These are phyloP conservation scores for Cerastoderma edule DNA, from an alignment of 2,888 invertebrate genomes.

Conservation along the genomic window DNA sequence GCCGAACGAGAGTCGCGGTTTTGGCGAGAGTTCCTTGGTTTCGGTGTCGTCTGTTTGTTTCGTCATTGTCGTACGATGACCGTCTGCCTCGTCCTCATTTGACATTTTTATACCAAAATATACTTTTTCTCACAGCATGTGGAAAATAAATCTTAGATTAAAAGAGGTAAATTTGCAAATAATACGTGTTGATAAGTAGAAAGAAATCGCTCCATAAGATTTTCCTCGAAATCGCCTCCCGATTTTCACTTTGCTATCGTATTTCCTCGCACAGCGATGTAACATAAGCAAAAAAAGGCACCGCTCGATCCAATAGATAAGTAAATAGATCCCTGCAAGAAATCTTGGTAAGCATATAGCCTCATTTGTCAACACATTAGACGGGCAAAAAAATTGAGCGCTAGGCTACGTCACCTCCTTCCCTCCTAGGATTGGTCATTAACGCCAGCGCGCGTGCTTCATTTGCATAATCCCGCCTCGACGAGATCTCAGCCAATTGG, in stretches of 20 bases:
- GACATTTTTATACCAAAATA: slow-evolving; percentile 36
- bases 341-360: slow-evolving; percentile 32
- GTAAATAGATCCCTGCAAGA: slow-evolving; percentile 27
- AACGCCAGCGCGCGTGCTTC: slow-evolving; percentile 38
- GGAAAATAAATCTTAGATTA: too few relatives aligned
- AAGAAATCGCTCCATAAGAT: neutral
- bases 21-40: neutral
- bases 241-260: slow-evolving; percentile 16
- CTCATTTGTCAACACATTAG: slow-evolving; percentile 38
- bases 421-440: slow-evolving; percentile 35
- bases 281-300: slow-evolving; percentile 1
- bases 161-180: neutral
- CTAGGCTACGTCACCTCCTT: slow-evolving; percentile 51
- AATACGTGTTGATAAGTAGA: neutral
- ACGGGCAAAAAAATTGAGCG: slow-evolving; percentile 54
- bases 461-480: slow-evolving; percentile 49
- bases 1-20: slow-evolving; percentile 72
- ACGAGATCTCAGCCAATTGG: slow-evolving; percentile 48
- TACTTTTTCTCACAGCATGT: too few relatives aligned
- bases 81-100: slow-evolving; percentile 19
- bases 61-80: neutral
- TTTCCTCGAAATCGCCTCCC: neutral
- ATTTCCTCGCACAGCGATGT: slow-evolving; percentile 12
- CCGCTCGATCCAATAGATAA: slow-evolving; percentile 10
- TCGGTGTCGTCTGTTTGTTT: neutral